phyloP scores from a whole-genome alignment of 2,113 vertebrate species.

The human (Homo sapiens) region DNA sequence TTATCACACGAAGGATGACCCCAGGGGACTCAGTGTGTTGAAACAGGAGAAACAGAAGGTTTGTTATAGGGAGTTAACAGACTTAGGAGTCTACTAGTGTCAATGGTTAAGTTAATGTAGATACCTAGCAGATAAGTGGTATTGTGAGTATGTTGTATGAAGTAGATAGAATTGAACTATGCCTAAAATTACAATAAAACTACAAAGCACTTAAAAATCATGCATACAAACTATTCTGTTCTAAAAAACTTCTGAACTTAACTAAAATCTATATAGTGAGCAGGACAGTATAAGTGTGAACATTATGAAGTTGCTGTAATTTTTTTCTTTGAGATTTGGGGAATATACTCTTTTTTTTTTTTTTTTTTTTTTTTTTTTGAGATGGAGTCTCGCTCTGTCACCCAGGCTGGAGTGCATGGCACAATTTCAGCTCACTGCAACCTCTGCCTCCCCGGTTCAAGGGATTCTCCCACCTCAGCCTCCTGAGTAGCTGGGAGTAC shows the following conservation, averaged over 20 bases:
- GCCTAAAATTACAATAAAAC: background rate
- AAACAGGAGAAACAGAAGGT: conserved; percentile 79
- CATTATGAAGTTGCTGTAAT: background rate
- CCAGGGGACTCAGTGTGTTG: conserved; percentile 77
- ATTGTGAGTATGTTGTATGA: conserved; percentile 7
- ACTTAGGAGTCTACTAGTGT: conserved; percentile 45
- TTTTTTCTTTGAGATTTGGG: conserved; percentile 18
- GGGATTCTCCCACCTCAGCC: background rate
- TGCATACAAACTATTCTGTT: background rate
- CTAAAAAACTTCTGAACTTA: background rate
- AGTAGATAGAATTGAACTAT: background rate
- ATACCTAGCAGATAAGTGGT: conserved; percentile 26
- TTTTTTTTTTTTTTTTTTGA: background rate
- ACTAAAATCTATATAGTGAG: background rate
- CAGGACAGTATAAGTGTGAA: background rate
- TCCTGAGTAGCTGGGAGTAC: background rate
- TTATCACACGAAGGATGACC: conserved; percentile 75
- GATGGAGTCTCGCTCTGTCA: background rate
- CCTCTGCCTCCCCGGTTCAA: too few species aligned
- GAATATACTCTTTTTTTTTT: background rate
- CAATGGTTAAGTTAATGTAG: conserved; percentile 43
- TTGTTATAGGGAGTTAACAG: conserved; percentile 77
- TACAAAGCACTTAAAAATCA: background rate
- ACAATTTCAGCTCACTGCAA: too few species aligned
- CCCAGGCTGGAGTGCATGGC: background rate